Evolutionary conservation across 2,113 vertebrate species (phyloP).

Genomic region (Pongo abelii): DNA sequence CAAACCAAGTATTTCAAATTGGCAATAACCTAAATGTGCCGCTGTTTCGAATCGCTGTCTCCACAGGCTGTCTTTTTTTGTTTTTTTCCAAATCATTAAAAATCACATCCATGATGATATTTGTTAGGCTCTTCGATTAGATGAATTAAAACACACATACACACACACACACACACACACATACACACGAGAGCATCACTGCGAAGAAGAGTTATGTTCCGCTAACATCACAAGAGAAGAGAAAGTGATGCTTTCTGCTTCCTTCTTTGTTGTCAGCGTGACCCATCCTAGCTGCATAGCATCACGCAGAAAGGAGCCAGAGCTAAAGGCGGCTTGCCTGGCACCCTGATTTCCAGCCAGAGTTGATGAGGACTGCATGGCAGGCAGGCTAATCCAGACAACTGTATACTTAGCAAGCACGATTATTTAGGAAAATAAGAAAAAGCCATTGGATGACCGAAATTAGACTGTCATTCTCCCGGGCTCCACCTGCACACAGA

Average conservation of each 20-base stretch:
- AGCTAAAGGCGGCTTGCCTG: conserved; percentile 82
- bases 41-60: conserved; percentile 83
- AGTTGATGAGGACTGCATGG: conserved; percentile 82
- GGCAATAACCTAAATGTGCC: conserved; percentile 86
- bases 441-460: conserved; percentile 75
- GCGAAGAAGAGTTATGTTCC: conserved; percentile 77
- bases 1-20: conserved; percentile 87
- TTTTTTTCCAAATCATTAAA: conserved; percentile 81
- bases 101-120: conserved; percentile 82
- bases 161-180: neutral
- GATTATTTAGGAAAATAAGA: conserved; percentile 77
- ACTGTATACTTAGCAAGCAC: conserved; percentile 76
- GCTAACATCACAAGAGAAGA: conserved; percentile 82
- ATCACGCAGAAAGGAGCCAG: conserved; percentile 83
- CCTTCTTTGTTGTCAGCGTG: conserved; percentile 86
- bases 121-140: conserved; percentile 81
- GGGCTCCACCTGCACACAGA: conserved; percentile 80
- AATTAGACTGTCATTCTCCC: conserved; percentile 79
- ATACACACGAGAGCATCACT: conserved; percentile 40
- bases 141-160: conserved; percentile 69
- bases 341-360: conserved; percentile 83
- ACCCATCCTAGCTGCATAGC: conserved; percentile 84
- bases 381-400: conserved; percentile 86
- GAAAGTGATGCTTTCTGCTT: conserved; percentile 80
- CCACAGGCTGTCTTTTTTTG: conserved; percentile 84